Evolutionary conservation across 2,888 invertebrate genomes (phyloP).

Genomic region (Tyria jacobaeae): DNA sequence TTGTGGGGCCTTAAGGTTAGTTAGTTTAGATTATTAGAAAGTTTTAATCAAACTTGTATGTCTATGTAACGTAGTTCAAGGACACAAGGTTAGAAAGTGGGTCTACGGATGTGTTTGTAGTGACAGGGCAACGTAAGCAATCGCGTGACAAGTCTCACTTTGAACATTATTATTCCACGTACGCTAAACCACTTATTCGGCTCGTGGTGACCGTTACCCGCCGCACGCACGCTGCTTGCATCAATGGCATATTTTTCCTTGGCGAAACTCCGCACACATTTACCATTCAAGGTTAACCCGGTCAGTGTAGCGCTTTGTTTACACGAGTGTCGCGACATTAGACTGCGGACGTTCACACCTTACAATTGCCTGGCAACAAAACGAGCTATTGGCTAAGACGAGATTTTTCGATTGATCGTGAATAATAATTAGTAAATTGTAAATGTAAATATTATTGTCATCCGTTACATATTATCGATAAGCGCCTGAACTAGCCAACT

Average conservation of each 20-base stretch:
- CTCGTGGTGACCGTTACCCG: constrained; percentile 81
- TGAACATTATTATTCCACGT: constrained; percentile 83
- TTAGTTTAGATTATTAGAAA: neutral
- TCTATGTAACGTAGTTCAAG: constrained; percentile 59
- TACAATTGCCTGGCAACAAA: constrained; percentile 48
- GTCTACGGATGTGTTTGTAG: constrained; percentile 71
- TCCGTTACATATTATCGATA: constrained; percentile 32
- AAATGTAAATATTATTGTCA: constrained; percentile 30
- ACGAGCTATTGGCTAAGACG: constrained; percentile 43
- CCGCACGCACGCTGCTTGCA: constrained; percentile 82
- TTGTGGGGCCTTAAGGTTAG: neutral
- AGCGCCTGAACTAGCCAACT: too few relatives aligned
- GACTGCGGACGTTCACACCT: constrained; percentile 56
- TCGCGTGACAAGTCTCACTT: constrained; percentile 78
- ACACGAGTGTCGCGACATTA: constrained; percentile 67
- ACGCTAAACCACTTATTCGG: constrained; percentile 85
- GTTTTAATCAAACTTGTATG: constrained; percentile 20
- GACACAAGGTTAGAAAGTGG: constrained; percentile 78
- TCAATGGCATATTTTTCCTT: constrained; percentile 85
- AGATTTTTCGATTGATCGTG: constrained; percentile 43
- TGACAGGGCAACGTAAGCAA: constrained; percentile 67
- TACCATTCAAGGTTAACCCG: constrained; percentile 85
- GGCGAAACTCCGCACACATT: constrained; percentile 82
- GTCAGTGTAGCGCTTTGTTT: constrained; percentile 83
- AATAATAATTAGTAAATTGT: constrained; percentile 23